These are phyloP conservation scores for Rallus limicola DNA, from an alignment of 2,113 vertebrate genomes.

Conservation along the genomic window DNA sequence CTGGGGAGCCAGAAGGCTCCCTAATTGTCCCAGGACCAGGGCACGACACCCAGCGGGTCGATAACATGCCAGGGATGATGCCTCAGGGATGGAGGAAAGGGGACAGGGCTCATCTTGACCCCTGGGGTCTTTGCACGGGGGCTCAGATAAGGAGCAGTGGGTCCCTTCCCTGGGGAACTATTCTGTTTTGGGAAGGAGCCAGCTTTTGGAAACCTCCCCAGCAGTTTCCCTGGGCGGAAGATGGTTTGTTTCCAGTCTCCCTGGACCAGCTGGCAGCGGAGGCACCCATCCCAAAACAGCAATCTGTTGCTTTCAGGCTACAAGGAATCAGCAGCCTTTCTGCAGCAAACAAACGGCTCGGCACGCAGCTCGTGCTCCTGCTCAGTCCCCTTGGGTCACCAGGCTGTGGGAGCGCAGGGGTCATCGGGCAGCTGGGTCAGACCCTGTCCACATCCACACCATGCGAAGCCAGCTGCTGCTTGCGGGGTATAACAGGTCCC, in stretches of 20 bases:
- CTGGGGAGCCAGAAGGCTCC: neutral
- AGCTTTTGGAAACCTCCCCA: neutral
- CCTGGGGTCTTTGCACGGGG: too few species aligned
- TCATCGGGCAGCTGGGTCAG: neutral
- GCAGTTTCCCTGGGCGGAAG: neutral
- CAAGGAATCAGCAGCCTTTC: neutral
- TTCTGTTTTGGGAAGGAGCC: neutral
- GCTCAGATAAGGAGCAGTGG: neutral
- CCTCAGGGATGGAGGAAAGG: neutral
- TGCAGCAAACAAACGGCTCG: neutral
- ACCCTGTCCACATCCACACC: rapidly evolving
- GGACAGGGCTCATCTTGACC: neutral
- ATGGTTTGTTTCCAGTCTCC: neutral
- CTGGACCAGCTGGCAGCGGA: neutral
- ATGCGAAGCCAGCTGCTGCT: neutral
- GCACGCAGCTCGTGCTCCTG: neutral
- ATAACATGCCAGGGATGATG: rapidly evolving
- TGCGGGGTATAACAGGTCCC: neutral
- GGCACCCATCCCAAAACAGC: neutral
- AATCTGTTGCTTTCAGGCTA: conserved; percentile 23
- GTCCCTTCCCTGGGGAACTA: neutral
- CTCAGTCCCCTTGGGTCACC: neutral
- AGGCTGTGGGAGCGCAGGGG: neutral
- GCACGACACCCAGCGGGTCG: rapidly evolving
- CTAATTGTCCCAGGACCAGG: neutral